These are phyloP conservation scores for Drosophila mercatorum DNA, from an alignment of 2,888 invertebrate species.

Conservation along the genomic window DNA sequence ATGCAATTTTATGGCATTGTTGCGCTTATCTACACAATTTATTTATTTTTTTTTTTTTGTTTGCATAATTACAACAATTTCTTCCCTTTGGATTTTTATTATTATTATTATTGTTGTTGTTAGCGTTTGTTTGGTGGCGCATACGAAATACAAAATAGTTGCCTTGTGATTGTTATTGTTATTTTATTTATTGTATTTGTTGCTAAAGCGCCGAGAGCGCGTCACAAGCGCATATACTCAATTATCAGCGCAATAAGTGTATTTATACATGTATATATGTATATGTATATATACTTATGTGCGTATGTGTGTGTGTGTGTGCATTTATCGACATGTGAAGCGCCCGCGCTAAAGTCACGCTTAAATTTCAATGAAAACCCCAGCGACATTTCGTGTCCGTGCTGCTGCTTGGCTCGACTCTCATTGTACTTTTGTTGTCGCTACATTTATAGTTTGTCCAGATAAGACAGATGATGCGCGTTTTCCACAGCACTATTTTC, in stretches of 20 bases:
- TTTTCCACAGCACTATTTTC: slow-evolving; percentile 43
- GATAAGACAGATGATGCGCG: slow-evolving; percentile 40
- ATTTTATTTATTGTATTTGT: slow-evolving; percentile 35
- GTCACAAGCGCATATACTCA: slow-evolving; percentile 32
- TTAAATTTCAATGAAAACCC: slow-evolving; percentile 64
- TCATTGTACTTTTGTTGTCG: slow-evolving; percentile 35
- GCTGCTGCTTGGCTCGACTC: slow-evolving; percentile 20
- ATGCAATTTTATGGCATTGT: slow-evolving; percentile 14
- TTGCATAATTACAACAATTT: slow-evolving; percentile 33
- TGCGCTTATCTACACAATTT: background rate
- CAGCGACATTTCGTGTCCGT: slow-evolving; percentile 43
- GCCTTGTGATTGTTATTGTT: slow-evolving; percentile 53
- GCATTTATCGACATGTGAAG: slow-evolving; percentile 75
- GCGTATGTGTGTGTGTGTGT: background rate
- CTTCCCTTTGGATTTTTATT: background rate
- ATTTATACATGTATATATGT: slow-evolving; percentile 28
- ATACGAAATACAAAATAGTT: slow-evolving; percentile 40
- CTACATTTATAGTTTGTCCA: slow-evolving; percentile 43
- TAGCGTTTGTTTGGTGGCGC: slow-evolving; percentile 36
- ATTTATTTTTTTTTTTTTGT: slow-evolving; percentile 25
- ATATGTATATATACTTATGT: background rate
- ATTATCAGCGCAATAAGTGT: slow-evolving; percentile 77
- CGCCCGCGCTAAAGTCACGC: slow-evolving; percentile 71
- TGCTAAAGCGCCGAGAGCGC: slow-evolving; percentile 31
- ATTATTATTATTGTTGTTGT: slow-evolving; percentile 24